A percentile compares a stretch with the other conserved stretches of the same genome.
Evolutionary conservation across 1,140 invertebrate species (phyloP).

Genomic region (Drosophila bifasciata): DNA sequence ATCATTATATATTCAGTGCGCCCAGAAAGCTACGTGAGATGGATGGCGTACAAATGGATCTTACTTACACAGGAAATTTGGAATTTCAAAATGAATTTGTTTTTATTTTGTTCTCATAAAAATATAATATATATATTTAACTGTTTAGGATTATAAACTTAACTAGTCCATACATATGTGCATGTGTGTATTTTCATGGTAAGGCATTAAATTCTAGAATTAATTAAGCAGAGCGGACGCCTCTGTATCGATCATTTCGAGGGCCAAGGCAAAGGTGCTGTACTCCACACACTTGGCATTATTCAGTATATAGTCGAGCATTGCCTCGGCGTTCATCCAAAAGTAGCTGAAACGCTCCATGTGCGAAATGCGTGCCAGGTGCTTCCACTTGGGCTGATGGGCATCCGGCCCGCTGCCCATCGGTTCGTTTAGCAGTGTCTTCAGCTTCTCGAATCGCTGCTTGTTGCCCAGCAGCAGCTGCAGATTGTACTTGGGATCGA

Average conservation of each 20-base stretch:
- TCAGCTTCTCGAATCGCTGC: slow-evolving; percentile 31
- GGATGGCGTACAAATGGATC: too few relatives aligned
- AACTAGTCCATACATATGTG: too few relatives aligned
- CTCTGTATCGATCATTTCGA: slow-evolving; percentile 26
- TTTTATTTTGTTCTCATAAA: too few relatives aligned
- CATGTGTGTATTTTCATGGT: neutral
- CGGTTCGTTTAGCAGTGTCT: slow-evolving; percentile 38
- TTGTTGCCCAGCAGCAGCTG: slow-evolving; percentile 39
- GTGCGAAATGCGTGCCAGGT: slow-evolving; percentile 44
- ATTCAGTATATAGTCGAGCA: slow-evolving; percentile 64
- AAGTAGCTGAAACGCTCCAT: slow-evolving; percentile 53
- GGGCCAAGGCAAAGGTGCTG: slow-evolving; percentile 35
- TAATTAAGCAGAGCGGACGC: slow-evolving; percentile 34
- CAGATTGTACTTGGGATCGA: slow-evolving; percentile 15
- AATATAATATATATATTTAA: too few relatives aligned
- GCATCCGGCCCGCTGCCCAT: slow-evolving; percentile 6
- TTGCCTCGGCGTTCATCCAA: slow-evolving; percentile 56
- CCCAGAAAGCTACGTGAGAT: too few relatives aligned
- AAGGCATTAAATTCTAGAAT: slow-evolving; percentile 15
- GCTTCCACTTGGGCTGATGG: slow-evolving; percentile 54
- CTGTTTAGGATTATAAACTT: too few relatives aligned
- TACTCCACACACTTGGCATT: slow-evolving; percentile 44
- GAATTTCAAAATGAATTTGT: too few relatives aligned
- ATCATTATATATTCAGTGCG: too few relatives aligned
- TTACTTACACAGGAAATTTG: too few relatives aligned